Conservation (phyloP, 2,888 invertebrate genomes). For the Drosophila nr. medialis region DNA sequence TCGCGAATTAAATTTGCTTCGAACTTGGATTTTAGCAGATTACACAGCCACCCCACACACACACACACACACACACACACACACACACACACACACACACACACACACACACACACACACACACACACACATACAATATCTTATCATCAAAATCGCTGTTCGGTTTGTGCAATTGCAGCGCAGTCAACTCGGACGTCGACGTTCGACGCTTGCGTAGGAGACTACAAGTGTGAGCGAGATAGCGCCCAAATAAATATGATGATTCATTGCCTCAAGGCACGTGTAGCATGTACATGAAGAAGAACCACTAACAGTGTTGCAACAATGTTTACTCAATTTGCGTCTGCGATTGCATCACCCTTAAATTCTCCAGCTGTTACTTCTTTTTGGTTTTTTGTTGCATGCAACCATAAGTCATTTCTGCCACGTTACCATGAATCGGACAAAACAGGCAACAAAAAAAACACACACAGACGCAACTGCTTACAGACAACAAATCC, state of each 20-base stretch:
- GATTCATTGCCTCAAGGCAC: conserved; percentile 33
- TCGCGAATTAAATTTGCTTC: not conserved
- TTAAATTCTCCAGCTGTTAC: conserved; percentile 48
- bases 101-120: not conserved
- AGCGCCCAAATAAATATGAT: conserved; percentile 19
- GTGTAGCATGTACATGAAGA: conserved; percentile 34
- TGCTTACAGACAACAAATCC: conserved; percentile 18
- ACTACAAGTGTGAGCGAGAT: not conserved
- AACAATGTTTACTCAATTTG: conserved; percentile 38
- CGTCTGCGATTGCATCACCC: conserved; percentile 72
- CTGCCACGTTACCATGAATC: conserved; percentile 66
- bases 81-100: not conserved
- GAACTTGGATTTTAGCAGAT: not conserved
- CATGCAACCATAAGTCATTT: conserved; percentile 62
- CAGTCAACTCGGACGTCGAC: not conserved
- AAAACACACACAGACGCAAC: conserved; percentile 23
- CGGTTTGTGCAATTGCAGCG: conserved; percentile 4
- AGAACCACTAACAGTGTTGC: not conserved
- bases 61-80: not conserved
- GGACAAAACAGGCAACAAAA: conserved; percentile 12
- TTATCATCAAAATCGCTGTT: conserved; percentile 10
- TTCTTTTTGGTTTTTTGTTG: conserved; percentile 28
- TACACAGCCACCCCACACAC: not conserved
- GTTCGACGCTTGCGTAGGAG: not conserved
- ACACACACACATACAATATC: not conserved